A percentile compares a stretch with the other conserved stretches of the same genome.
Conservation (phyloP, 1,140 invertebrate genomes). For the Zelostemma sp. region DNA sequence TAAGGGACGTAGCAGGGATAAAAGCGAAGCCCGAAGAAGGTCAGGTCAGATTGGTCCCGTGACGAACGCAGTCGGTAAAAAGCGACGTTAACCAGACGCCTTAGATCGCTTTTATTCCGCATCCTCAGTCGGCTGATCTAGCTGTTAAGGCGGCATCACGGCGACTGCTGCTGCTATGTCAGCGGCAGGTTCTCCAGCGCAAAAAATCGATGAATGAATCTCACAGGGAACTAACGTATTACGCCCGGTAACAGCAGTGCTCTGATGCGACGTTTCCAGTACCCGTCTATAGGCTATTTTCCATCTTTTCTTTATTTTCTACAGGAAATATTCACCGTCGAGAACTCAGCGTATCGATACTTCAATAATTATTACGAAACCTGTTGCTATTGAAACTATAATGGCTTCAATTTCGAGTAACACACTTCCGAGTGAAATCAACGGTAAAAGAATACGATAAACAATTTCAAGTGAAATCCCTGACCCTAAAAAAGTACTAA, state of each 20-base stretch:
- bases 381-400: no score
- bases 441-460: no score
- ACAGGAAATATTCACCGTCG: neutral
- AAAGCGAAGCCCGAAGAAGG: constrained; percentile 33
- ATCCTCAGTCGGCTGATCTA: constrained; percentile 53
- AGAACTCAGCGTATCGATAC: no score
- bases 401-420: no score
- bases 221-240: constrained; percentile 54
- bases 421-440: no score
- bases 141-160: constrained; percentile 35
- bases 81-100: constrained; percentile 61
- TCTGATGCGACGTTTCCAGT: constrained; percentile 1
- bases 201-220: constrained; percentile 67
- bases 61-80: constrained; percentile 55
- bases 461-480: no score
- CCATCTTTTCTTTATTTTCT: neutral
- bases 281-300: neutral
- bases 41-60: constrained; percentile 50
- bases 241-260: constrained; percentile 21
- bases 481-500: no score
- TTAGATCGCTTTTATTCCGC: constrained; percentile 60
- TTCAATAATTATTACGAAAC: neutral
- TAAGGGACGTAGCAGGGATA: constrained; percentile 25
- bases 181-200: constrained; percentile 55
- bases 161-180: constrained; percentile 31